Conservation (phyloP, 2,113 vertebrate genomes). For the Misgurnus anguillicaudatus region DNA sequence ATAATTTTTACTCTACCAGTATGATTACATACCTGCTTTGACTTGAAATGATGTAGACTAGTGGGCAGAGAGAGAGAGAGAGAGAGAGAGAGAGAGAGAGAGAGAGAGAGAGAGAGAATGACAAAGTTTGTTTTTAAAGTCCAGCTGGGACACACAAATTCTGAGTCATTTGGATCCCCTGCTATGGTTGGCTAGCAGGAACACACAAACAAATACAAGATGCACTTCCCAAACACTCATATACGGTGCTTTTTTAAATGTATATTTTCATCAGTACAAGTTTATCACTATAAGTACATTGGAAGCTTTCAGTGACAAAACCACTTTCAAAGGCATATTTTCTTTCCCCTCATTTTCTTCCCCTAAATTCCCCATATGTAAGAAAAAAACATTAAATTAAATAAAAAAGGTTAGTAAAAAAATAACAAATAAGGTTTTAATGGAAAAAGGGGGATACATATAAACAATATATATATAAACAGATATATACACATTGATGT, state of each 20-base stretch:
- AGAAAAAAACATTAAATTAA: no score
- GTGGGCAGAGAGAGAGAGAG: not conserved
- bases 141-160: not conserved
- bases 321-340: no score
- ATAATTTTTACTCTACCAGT: constrained; percentile 3
- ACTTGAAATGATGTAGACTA: not conserved
- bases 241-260: not conserved
- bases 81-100: not conserved
- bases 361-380: no score
- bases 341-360: no score
- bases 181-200: not conserved
- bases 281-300: no score
- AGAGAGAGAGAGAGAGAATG: not conserved
- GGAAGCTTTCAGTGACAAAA: no score
- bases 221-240: not conserved
- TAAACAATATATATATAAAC: no score
- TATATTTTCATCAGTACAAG: no score
- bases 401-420: no score
- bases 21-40: not conserved
- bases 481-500: no score
- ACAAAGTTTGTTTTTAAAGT: not conserved
- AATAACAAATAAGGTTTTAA: no score
- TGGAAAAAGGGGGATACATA: no score
- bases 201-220: constrained; percentile 1
- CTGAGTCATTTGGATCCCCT: not conserved